These are phyloP conservation scores for Eumacrocentrus americanus DNA, from an alignment of 2,888 invertebrate genomes.

Conservation along the genomic window DNA sequence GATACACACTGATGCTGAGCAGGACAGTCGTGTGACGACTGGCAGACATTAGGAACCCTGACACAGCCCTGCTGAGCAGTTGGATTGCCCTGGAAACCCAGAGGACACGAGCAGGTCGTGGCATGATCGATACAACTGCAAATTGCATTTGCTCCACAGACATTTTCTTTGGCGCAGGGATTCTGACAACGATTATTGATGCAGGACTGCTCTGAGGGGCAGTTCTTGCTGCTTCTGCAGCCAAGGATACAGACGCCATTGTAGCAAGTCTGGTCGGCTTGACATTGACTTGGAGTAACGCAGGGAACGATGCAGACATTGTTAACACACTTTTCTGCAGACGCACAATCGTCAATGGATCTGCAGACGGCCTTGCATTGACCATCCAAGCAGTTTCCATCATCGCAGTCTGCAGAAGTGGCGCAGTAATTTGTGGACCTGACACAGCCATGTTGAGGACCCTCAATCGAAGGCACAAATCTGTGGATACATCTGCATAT, in stretches of 20 bases:
- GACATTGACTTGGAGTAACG: constrained; percentile 80
- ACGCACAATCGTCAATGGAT: constrained; percentile 77
- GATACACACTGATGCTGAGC: constrained; percentile 78
- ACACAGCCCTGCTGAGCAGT: constrained; percentile 89
- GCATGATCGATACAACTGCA: constrained; percentile 78
- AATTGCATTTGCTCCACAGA: constrained; percentile 84
- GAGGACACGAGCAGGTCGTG: constrained; percentile 80
- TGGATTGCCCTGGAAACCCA: constrained; percentile 86
- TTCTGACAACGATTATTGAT: constrained; percentile 84
- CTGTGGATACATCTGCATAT: constrained; percentile 80
- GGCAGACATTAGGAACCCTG: constrained; percentile 76
- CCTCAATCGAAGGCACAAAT: constrained; percentile 73
- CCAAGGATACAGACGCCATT: constrained; percentile 81
- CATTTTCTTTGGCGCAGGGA: constrained; percentile 77
- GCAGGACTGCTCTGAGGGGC: constrained; percentile 77
- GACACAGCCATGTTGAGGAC: constrained; percentile 74
- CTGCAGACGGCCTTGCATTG: constrained; percentile 85
- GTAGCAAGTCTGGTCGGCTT: constrained; percentile 79
- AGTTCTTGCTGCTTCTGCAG: constrained; percentile 84
- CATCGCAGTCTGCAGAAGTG: constrained; percentile 77
- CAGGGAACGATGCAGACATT: constrained; percentile 84
- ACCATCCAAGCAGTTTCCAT: constrained; percentile 79
- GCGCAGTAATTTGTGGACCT: constrained; percentile 72
- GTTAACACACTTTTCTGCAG: constrained; percentile 78
- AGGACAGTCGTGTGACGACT: constrained; percentile 75